These are phyloP conservation scores for Hippocampus abdominalis DNA, from an alignment of 2,113 vertebrate species.

Conservation along the genomic window DNA sequence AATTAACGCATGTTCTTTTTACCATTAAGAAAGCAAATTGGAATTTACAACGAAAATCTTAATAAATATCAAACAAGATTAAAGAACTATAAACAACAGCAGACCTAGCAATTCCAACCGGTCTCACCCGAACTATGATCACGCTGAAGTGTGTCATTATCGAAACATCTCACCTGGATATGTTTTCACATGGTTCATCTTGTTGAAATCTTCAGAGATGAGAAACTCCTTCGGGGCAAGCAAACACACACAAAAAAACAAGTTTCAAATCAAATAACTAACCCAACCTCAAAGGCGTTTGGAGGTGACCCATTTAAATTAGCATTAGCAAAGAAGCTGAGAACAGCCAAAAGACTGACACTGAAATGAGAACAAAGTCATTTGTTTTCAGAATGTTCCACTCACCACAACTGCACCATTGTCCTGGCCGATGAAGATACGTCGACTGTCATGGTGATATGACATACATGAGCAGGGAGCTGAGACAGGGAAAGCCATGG, in stretches of 20 bases:
- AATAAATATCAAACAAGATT: too few species aligned
- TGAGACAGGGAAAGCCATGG: conserved; percentile 43
- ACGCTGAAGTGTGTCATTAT: background rate
- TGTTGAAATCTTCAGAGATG: conserved; percentile 98
- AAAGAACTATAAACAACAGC: too few species aligned
- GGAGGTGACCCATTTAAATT: conserved; percentile 9
- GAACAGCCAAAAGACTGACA: conserved; percentile 1
- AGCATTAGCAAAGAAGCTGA: background rate
- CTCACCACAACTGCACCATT: conserved; percentile 93
- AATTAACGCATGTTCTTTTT: too few species aligned
- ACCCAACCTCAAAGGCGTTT: background rate
- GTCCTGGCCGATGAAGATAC: conserved; percentile 96
- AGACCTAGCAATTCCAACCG: background rate
- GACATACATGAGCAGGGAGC: conserved; percentile 91
- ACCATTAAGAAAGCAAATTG: too few species aligned
- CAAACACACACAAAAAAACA: conserved; percentile 16
- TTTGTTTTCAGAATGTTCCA: conserved; percentile 13
- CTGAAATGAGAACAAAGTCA: background rate
- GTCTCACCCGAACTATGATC: background rate
- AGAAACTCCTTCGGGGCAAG: conserved; percentile 83
- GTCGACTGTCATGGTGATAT: conserved; percentile 93
- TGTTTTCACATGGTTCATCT: conserved; percentile 96
- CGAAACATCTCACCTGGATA: conserved; percentile 84
- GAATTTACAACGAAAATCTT: too few species aligned
- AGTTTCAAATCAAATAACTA: conserved; percentile 19